Evolutionary conservation across 2,113 vertebrate genomes (phyloP), one percentile per base, ranked within the genome.

Genomic region (Tylochromis polylepis): DNA sequence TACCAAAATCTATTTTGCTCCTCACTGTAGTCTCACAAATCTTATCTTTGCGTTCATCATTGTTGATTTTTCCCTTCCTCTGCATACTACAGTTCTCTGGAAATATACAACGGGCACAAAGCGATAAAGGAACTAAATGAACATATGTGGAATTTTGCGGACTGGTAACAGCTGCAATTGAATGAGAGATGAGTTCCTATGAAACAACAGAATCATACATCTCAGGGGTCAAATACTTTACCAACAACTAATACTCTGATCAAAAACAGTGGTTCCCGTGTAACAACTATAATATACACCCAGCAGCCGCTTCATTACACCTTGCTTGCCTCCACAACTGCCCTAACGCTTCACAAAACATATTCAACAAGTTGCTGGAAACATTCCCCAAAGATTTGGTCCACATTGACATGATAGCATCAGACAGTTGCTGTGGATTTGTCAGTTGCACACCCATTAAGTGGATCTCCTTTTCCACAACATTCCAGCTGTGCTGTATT

Each of bases 81-180:
- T 88, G 95, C 60, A 95, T 70, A 81, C 96, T 97, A 92, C 98
- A 98, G 89, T 94, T 97, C 87, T 98, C 97, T 98, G 92, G 0
- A 4, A 87, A 87, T 38, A 84, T 27, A 86, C 22, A 82, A 43
- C 56, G 49, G 5, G 3, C 22, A 87, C 34, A 84, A 79, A 79
- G 8, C 22, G 3, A n/a, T 11, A 65, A 27, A 83, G 18, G 60
- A 51, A 77, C 46, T 51, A 51, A 51, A 77, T 1, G 11, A 8
- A 27, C 49, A 31, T n/a, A 31, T 43, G 20, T 77, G 31, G 1
- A n/a, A 34, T 6, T 88, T 24, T 60, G 24, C 29, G 15, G 38
- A 72, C 5, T 72, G n/a, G 67, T 72, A 24, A 46, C 27, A 22
- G 67, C 22, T 72, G 67, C 4, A 51, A 20, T 11, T 75, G 43